Base-by-base conservation (phyloP, 1,140 invertebrate species). In the Araneus ventricosus region DNA sequence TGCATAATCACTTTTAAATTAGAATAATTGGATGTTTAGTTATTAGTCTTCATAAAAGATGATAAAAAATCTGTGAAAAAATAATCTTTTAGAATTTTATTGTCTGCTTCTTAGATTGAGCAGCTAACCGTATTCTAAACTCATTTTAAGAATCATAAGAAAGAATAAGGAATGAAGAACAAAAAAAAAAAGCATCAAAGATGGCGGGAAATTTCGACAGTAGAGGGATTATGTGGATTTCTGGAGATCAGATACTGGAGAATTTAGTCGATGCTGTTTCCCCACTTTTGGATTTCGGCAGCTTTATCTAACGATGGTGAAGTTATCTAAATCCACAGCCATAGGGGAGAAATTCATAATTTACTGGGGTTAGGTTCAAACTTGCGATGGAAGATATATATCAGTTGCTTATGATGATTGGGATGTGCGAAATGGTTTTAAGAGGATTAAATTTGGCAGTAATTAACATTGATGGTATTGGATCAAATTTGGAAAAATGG, bases 211-310 rank as follows among this genome's bases (percentile, higher is more conserved):
- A 22, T 27, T 45, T 27, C 34, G 39, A n/a, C 22, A 70, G 20
- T 45, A 45, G 30, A 88, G 70, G 63, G 87, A 88, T 88, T 88
- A 88, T 88, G 27, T 27, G 63, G 87, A 88, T 88, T 41, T 70
- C 10, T 34, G 10, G n/a, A 88, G 87, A 45, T 37, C 27, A 34
- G 63, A 45, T 52, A 22, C 17, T 5, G 57, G 24, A 37, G 41
- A 57, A 85, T 37, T 8, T 52, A 85, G 22, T 63, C 24, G 59
- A 24, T 45, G 82, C n/a, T 86, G n/a, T 22, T 20, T 27, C 30
- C 22, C 8, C 17, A 61, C 52, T 24, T 41, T 41, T 24, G 22
- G 30, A 6, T 22, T 34, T 30, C 14, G 6, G 37, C 20, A 24
- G 37, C 79, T 82, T 82, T 45, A 82, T 39, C 41, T 22, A 45